These are phyloP conservation scores for Aphodius sticticus DNA, from an alignment of 2,888 invertebrate species.

Conservation along the genomic window DNA sequence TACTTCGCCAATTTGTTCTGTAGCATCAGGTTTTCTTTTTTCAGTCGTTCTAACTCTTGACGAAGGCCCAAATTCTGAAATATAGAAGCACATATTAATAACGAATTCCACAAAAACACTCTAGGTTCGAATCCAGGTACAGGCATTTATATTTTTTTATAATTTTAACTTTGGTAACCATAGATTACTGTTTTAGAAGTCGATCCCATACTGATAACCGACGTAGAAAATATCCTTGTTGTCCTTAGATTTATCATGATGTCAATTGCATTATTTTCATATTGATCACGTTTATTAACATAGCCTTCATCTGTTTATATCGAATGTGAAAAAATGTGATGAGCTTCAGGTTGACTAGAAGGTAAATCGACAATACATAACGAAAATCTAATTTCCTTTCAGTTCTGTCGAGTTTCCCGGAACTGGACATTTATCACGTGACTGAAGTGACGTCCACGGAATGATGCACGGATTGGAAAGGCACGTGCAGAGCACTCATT, in stretches of 20 bases:
- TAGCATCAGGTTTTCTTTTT: slow-evolving; percentile 90
- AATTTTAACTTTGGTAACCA: no score
- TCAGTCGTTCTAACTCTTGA: slow-evolving; percentile 89
- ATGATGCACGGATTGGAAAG: background rate
- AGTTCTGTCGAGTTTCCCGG: background rate
- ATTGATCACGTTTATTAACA: no score
- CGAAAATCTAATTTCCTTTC: background rate
- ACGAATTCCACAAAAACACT: background rate
- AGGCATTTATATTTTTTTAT: background rate
- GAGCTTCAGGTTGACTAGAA: no score
- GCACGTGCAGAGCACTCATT: background rate
- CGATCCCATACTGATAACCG: no score
- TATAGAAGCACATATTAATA: slow-evolving; percentile 23
- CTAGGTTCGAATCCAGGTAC: background rate
- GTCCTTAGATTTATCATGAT: no score
- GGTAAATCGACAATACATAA: no score
- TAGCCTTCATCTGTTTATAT: no score
- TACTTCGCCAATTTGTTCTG: slow-evolving; percentile 90
- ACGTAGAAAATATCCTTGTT: no score
- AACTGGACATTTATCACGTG: background rate
- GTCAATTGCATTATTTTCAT: no score
- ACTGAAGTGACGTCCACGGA: background rate
- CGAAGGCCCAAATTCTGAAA: slow-evolving; percentile 87
- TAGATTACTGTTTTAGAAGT: no score
- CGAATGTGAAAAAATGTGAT: no score